Percentiles rank a stretch among this genome's conserved stretches.
Conservation (phyloP, 2,888 invertebrate genomes). For the Venusia cambrica region DNA sequence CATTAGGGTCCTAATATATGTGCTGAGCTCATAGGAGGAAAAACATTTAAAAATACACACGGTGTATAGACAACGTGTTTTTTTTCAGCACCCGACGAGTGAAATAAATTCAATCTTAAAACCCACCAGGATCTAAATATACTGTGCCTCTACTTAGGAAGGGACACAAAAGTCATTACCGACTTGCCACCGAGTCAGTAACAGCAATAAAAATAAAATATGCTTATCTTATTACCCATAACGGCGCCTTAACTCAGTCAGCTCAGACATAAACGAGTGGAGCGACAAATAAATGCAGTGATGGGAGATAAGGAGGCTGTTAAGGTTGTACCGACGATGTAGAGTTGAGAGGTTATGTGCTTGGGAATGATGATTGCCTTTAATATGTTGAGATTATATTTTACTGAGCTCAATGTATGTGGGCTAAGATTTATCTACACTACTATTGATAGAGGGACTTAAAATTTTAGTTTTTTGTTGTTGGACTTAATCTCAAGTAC, state of each 20-base stretch:
- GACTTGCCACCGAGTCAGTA: constrained; percentile 42
- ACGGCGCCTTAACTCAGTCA: constrained; percentile 47
- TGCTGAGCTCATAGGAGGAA: too few species aligned
- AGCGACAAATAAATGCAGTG: constrained; percentile 35
- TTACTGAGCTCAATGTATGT: too few species aligned
- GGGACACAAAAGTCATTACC: constrained; percentile 44
- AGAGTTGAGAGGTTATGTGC: constrained; percentile 9
- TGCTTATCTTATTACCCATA: constrained; percentile 48
- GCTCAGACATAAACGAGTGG: constrained; percentile 47
- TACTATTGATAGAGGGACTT: too few species aligned
- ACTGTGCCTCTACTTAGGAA: constrained; percentile 40
- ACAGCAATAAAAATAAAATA: constrained; percentile 57
- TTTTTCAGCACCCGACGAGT: too few species aligned
- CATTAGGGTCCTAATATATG: too few species aligned
- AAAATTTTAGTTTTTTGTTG: too few species aligned
- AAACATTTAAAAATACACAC: too few species aligned
- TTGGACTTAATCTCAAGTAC: too few species aligned
- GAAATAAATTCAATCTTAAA: neutral
- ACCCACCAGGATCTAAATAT: neutral
- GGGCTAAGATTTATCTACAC: too few species aligned
- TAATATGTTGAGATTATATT: constrained; percentile 9
- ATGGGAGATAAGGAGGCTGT: constrained; percentile 20
- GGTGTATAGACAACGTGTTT: too few species aligned
- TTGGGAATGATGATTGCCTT: constrained; percentile 11
- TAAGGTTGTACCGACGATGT: constrained; percentile 11